Evolutionary conservation across 2,888 invertebrate species (phyloP).

Genomic region (Phaedon cochleariae): DNA sequence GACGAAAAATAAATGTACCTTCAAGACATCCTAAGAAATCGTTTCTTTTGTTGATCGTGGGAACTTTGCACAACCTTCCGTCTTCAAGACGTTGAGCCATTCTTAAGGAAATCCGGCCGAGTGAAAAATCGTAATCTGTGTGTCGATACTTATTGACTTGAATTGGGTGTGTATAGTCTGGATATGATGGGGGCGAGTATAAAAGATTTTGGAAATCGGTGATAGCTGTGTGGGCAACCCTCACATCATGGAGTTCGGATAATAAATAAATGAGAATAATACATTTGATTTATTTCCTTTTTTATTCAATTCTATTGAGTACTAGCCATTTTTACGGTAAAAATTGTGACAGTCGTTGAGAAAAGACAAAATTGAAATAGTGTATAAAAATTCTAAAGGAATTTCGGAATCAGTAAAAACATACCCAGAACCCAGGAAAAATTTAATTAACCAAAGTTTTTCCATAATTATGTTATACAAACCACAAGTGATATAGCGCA

Average conservation of each 20-base stretch:
- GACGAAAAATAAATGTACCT: neutral
- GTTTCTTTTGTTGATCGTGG: conserved; percentile 27
- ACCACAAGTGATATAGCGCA: no score
- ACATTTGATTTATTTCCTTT: neutral
- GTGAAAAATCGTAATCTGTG: neutral
- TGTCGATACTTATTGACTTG: conserved; percentile 1
- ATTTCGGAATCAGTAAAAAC: no score
- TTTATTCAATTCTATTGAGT: no score
- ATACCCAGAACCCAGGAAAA: no score
- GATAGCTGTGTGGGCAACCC: neutral
- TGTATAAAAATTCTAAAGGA: no score
- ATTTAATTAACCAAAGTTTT: no score
- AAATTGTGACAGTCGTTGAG: no score
- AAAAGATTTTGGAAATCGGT: neutral
- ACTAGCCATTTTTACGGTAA: no score
- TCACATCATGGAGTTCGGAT: neutral
- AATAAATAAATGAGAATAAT: neutral
- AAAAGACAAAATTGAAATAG: no score
- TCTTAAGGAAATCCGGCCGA: conserved; percentile 33
- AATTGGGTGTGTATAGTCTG: neutral
- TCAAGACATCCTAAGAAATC: neutral
- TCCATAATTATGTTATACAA: no score
- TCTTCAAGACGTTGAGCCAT: conserved; percentile 28
- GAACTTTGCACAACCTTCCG: conserved; percentile 22
- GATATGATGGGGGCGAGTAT: neutral